Base-by-base conservation (phyloP, 1,140 invertebrate species). In the Drosophila azteca region DNA sequence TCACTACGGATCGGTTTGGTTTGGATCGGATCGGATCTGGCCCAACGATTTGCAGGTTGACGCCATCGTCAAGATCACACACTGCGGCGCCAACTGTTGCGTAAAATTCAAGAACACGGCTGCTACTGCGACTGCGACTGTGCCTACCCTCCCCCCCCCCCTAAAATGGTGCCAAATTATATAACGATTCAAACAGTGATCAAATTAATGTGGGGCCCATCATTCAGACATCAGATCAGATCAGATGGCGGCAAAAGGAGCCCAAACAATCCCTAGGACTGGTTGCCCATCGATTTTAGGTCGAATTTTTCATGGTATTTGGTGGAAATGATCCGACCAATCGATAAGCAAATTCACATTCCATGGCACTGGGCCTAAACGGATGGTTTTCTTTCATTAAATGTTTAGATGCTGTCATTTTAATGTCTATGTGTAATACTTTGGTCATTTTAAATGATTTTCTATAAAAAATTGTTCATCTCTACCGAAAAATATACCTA, bases 81-180 rank as follows among this genome's bases (percentile, higher is more conserved):
- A 83, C 66, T 60, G 64, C 84, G 76, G 81, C 78, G 82, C 82
- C 82, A 85, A 85, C 84, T 87, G 81, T 87, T 85, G 81, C 81
- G 81, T 85, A 87, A 85, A 87, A 87, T 84, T 85, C 81, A 85
- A 85, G 81, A 85, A 82, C 81, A 78, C 64, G 46, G 48, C 78
- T 65, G 64, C 8, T 24, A 9, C 31, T 35, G 2, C 31, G 7
- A 9, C 9, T n/a, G n/a, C n/a, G 9, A 0, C 31, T 24, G 22
- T 24, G 22, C 31, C 8, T 0, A 3, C 9, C 31, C 31, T 2
- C 35, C 3, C 11, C 11, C 0, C 11, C 35, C 11, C 15, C 63
- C 45, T 35, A 65, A 52, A 66, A 66, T 66, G 64, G 64, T 58
- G 67, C 44, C 66, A 57, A 69, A 57, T 69, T 69, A 69, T 58